Percentiles rank a stretch among this genome's conserved stretches.
Conservation (phyloP, 2,113 vertebrate species). For the Miniopterus natalensis region DNA sequence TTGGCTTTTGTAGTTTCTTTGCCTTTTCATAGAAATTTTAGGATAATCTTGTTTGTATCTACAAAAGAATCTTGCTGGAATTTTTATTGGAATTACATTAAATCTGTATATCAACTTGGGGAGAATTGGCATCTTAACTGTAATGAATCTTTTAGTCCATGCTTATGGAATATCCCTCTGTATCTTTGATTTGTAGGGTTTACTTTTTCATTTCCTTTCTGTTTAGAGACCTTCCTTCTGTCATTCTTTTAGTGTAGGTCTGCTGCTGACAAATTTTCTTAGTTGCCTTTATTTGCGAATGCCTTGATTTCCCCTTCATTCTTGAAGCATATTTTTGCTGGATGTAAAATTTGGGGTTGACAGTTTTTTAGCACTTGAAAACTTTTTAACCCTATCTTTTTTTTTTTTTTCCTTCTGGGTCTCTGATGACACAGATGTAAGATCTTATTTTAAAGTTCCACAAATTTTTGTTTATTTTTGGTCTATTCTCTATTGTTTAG, state of each 20-base stretch:
- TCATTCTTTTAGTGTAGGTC: not conserved
- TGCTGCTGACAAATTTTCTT: not conserved
- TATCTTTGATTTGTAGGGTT: not conserved
- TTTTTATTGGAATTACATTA: slow-evolving; percentile 16
- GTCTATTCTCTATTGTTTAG: not conserved
- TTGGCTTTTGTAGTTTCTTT: slow-evolving; percentile 18
- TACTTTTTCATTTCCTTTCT: not conserved
- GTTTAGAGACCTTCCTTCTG: not conserved
- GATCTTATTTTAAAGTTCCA: not conserved
- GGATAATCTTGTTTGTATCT: not conserved
- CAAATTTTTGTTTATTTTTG: not conserved
- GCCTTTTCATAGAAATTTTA: slow-evolving; percentile 15
- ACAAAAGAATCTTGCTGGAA: not conserved
- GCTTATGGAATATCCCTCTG: not conserved
- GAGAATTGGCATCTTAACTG: not conserved
- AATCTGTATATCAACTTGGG: not conserved
- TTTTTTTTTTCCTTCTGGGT: not conserved
- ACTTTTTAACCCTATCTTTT: not conserved
- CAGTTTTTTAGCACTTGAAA: not conserved
- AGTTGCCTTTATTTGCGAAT: not conserved
- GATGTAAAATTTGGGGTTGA: not conserved
- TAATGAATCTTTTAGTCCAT: not conserved
- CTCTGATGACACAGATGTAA: not conserved
- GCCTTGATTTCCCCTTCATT: slow-evolving; percentile 11
- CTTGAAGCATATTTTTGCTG: not conserved